phyloP scores from a whole-genome alignment of 2,113 vertebrate genomes.

The Albula glossodonta region DNA sequence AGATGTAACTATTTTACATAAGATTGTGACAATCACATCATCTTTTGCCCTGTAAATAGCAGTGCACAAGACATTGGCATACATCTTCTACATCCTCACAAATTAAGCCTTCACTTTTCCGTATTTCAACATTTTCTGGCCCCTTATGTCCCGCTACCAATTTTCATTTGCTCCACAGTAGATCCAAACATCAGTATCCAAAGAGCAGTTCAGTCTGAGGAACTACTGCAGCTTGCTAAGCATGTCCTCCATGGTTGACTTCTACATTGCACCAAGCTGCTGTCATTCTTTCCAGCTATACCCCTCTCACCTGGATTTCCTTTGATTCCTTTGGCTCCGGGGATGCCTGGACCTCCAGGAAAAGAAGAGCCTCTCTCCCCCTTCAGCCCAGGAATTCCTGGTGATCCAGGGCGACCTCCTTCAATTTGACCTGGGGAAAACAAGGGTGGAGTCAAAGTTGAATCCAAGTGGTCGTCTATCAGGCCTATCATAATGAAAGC shows the following conservation, averaged over 20 bases:
- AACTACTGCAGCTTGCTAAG: neutral
- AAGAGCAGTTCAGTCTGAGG: no score
- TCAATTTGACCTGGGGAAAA: slow-evolving; percentile 59
- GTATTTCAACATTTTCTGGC: no score
- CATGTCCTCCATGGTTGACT: neutral
- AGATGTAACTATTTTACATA: neutral
- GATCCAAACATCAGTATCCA: no score
- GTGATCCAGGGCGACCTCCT: slow-evolving; percentile 71
- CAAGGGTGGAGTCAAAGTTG: neutral
- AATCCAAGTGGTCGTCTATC: neutral
- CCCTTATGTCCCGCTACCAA: no score
- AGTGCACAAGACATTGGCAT: no score
- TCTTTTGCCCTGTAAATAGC: no score
- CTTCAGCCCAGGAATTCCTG: slow-evolving; percentile 80
- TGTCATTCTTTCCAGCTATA: neutral
- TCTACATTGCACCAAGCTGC: neutral
- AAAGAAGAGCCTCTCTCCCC: slow-evolving; percentile 81
- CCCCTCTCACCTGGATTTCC: slow-evolving; percentile 75
- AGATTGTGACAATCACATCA: no score
- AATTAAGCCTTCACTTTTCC: no score
- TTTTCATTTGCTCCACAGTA: neutral
- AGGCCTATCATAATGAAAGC: neutral
- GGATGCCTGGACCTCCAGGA: slow-evolving; percentile 69
- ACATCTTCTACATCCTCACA: no score
- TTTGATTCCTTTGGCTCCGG: slow-evolving; percentile 77